Conservation (phyloP, 1,140 invertebrate genomes). For the Zaprionus ornatus region DNA sequence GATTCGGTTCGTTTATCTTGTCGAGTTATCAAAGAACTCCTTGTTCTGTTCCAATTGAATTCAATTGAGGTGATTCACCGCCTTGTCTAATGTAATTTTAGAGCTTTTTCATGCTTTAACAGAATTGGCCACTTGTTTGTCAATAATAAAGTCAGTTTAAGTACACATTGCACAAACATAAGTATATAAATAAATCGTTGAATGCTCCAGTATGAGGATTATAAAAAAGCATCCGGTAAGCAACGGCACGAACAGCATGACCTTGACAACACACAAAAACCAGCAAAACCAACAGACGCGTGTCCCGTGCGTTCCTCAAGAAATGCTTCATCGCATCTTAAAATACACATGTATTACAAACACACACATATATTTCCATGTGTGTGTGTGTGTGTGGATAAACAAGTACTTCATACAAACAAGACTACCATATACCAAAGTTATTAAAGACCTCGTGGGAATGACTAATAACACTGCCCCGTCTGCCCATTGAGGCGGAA, state of each 20-base stretch:
- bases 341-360: slow-evolving; percentile 3
- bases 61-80: neutral
- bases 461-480: slow-evolving; percentile 45
- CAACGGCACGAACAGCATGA: slow-evolving; percentile 28
- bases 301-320: slow-evolving; percentile 12
- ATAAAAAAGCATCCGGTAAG: slow-evolving; percentile 28
- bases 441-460: neutral
- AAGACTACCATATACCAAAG: neutral
- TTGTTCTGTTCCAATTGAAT: neutral
- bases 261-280: slow-evolving; percentile 22
- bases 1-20: neutral
- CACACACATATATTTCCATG: neutral
- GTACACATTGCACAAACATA: neutral
- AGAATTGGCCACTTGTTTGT: neutral
- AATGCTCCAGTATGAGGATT: neutral
- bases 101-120: neutral
- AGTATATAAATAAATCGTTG: neutral
- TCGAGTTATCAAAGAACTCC: neutral
- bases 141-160: neutral
- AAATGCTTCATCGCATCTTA: slow-evolving; percentile 35
- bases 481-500: slow-evolving; percentile 26
- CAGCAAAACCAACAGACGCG: slow-evolving; percentile 6
- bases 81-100: slow-evolving; percentile 1
- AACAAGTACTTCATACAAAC: slow-evolving; percentile 2
- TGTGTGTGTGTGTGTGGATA: neutral